A percentile compares a stretch with the other conserved stretches of the same genome.
These are phyloP conservation scores for Cephus rjabovi DNA, from an alignment of 2,888 invertebrate species.

Conservation along the genomic window DNA sequence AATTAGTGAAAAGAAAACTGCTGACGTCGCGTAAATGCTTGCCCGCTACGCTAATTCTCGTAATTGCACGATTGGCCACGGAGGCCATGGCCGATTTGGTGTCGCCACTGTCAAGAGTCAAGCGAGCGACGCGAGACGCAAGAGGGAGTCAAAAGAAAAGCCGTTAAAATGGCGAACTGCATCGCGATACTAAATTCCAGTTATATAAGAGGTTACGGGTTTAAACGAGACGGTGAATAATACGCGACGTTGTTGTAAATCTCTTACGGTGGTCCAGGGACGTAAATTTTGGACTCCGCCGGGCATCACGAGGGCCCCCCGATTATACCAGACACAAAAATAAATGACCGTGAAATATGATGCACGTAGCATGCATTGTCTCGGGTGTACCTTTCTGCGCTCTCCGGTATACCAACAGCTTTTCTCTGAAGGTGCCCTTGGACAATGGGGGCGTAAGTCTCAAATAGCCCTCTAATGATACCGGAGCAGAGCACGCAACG, in stretches of 20 bases:
- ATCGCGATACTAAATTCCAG: neutral
- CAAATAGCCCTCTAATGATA: conserved; percentile 56
- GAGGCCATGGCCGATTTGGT: neutral
- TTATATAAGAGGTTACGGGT: neutral
- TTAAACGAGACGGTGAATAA: neutral
- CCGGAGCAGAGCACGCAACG: conserved; percentile 31
- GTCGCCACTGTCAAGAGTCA: neutral
- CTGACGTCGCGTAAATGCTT: neutral
- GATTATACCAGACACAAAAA: conserved; percentile 25
- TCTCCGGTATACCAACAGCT: conserved; percentile 7
- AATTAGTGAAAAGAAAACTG: neutral
- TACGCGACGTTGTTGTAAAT: neutral
- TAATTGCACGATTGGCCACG: neutral
- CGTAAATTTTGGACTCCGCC: conserved; percentile 37
- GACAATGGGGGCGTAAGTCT: conserved; percentile 53
- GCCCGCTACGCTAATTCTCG: neutral
- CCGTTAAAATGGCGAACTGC: neutral
- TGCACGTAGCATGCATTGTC: conserved; percentile 57
- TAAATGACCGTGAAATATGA: conserved; percentile 57
- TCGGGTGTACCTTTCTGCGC: conserved; percentile 24
- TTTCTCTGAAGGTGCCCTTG: conserved; percentile 33
- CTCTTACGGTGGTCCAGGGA: conserved; percentile 37
- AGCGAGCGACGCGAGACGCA: neutral
- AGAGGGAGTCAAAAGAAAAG: neutral
- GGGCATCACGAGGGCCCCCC: conserved; percentile 3